These are phyloP conservation scores for Microcebus murinus DNA, from an alignment of 2,113 vertebrate genomes.

Conservation along the genomic window DNA sequence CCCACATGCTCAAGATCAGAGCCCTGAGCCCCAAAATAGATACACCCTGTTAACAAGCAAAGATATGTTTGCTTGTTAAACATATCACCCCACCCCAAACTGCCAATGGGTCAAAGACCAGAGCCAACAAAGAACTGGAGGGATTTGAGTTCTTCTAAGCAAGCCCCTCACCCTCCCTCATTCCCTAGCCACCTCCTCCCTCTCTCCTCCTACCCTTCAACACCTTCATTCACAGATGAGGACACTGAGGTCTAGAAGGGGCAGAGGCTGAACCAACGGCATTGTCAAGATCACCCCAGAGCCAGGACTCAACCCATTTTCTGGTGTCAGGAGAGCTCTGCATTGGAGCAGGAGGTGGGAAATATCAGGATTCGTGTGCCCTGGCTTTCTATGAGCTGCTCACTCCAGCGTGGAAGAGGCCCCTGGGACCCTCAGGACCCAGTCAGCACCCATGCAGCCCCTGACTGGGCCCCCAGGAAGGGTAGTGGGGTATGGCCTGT, in stretches of 20 bases:
- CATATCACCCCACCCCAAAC: neutral
- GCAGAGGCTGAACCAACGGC: neutral
- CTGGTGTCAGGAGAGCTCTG: neutral
- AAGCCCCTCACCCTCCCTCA: neutral
- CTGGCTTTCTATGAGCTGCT: neutral
- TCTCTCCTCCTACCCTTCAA: neutral
- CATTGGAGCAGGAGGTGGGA: neutral
- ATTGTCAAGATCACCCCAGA: neutral
- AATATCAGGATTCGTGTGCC: neutral
- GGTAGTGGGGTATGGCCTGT: no score
- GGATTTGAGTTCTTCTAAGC: neutral
- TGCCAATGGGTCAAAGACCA: neutral
- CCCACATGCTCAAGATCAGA: neutral
- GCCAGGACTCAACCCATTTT: neutral
- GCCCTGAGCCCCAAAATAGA: neutral
- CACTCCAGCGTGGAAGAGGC: neutral
- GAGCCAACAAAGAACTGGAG: neutral
- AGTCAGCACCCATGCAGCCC: no score
- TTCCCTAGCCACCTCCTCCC: no score
- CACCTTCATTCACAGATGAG: neutral
- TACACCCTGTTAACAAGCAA: neutral
- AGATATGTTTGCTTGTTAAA: neutral
- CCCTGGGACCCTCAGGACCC: neutral
- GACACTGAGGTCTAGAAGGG: neutral
- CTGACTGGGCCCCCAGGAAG: neutral